Percentiles rank a stretch among this genome's conserved stretches.
These are phyloP conservation scores for Pachymerium ferrugineum DNA, from an alignment of 2,888 invertebrate species.

Conservation along the genomic window DNA sequence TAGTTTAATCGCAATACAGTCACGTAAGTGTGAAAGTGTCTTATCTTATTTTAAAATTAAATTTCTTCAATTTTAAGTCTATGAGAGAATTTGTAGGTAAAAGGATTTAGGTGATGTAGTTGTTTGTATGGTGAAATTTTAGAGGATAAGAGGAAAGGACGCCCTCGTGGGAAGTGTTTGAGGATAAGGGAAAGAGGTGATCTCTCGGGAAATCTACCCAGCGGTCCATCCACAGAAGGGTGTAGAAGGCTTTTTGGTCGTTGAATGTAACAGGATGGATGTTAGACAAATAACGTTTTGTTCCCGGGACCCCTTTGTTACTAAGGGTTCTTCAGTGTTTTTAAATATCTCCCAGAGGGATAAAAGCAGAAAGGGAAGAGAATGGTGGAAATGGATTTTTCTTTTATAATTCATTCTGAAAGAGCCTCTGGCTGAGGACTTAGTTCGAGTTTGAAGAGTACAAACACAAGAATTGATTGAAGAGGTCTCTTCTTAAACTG, in stretches of 20 bases:
- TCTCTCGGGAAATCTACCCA: not conserved
- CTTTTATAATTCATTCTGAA: constrained; percentile 3
- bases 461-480: too few relatives aligned
- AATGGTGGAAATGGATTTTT: not conserved
- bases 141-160: too few relatives aligned
- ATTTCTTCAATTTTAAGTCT: too few relatives aligned
- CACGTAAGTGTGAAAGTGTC: too few relatives aligned
- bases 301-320: not conserved
- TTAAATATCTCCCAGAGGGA: not conserved
- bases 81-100: too few relatives aligned
- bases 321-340: not conserved
- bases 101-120: too few relatives aligned
- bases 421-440: not conserved
- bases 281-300: not conserved
- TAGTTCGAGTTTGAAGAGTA: not conserved
- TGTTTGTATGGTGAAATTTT: too few relatives aligned
- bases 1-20: too few relatives aligned
- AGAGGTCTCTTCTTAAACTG: too few relatives aligned
- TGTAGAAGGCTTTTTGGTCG: not conserved
- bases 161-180: too few relatives aligned
- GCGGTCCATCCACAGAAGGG: not conserved
- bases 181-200: not conserved
- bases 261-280: not conserved
- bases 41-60: too few relatives aligned
- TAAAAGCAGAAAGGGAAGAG: too few relatives aligned